Percentiles rank a stretch among this genome's conserved stretches.
Conservation (phyloP, 2,888 invertebrate species). For the Villa cingulata region DNA sequence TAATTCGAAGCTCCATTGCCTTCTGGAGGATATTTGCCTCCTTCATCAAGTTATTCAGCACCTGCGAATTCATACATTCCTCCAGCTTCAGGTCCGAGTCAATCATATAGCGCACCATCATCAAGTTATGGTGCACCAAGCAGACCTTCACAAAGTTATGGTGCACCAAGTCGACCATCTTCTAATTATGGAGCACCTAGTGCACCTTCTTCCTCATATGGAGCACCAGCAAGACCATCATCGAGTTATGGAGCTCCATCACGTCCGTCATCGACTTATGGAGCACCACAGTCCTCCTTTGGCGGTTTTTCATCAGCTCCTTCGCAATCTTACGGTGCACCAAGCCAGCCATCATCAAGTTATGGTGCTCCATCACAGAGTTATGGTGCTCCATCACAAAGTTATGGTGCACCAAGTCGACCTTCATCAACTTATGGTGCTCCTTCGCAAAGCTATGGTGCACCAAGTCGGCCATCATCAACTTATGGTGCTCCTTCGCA, state of each 20-base stretch:
- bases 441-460: conserved; percentile 37
- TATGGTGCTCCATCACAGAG: conserved; percentile 31
- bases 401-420: conserved; percentile 17
- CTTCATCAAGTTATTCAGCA: conserved; percentile 33
- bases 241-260: conserved; percentile 40
- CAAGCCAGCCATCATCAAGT: conserved; percentile 25
- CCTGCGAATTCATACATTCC: conserved; percentile 42
- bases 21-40: conserved; percentile 28
- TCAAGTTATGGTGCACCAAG: conserved; percentile 37
- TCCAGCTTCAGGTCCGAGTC: conserved; percentile 33
- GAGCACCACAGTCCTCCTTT: conserved; percentile 35
- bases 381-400: conserved; percentile 35
- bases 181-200: conserved; percentile 23
- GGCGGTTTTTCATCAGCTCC: conserved; percentile 39
- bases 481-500: conserved; percentile 30
- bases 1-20: conserved; percentile 26
- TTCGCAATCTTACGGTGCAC: conserved; percentile 25
- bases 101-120: conserved; percentile 29
- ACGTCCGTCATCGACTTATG: conserved; percentile 35
- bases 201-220: conserved; percentile 29
- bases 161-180: conserved; percentile 31
- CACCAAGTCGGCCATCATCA: conserved; percentile 22
- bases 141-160: conserved; percentile 35
- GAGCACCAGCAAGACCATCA: conserved; percentile 24
- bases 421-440: conserved; percentile 39